Percentiles rank a stretch among this genome's conserved stretches.
These are phyloP conservation scores for Eupithecia pulchellata DNA, from an alignment of 2,888 invertebrate species.

Conservation along the genomic window DNA sequence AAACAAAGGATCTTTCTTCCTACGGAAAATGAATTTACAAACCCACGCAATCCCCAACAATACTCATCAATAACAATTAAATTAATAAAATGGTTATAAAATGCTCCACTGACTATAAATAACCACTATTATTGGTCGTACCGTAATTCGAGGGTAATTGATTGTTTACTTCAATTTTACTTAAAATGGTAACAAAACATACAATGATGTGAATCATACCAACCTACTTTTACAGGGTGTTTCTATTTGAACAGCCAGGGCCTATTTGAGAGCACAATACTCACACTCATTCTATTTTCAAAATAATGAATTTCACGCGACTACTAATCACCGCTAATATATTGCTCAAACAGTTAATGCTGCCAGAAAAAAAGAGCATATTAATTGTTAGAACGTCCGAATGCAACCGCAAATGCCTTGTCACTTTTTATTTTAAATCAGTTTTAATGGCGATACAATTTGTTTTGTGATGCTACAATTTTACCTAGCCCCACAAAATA, in stretches of 20 bases:
- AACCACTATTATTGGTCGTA: slow-evolving; percentile 75
- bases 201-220: slow-evolving; percentile 79
- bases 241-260: slow-evolving; percentile 1
- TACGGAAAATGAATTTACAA: slow-evolving; percentile 62
- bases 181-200: slow-evolving; percentile 75
- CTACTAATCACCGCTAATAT: slow-evolving; percentile 37
- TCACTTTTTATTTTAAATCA: slow-evolving; percentile 42
- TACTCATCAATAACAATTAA: slow-evolving; percentile 79
- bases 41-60: slow-evolving; percentile 68
- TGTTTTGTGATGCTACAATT: slow-evolving; percentile 5
- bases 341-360: slow-evolving; percentile 35
- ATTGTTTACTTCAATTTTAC: slow-evolving; percentile 81
- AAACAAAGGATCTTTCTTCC: slow-evolving; percentile 60
- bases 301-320: slow-evolving; percentile 33
- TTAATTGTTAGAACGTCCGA: slow-evolving; percentile 40
- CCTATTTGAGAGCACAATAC: slow-evolving; percentile 9
- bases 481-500: background rate
- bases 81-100: slow-evolving; percentile 82
- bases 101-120: slow-evolving; percentile 78
- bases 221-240: slow-evolving; percentile 52
- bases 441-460: slow-evolving; percentile 35
- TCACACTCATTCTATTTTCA: slow-evolving; percentile 27
- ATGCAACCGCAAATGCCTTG: slow-evolving; percentile 42
- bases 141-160: slow-evolving; percentile 80
- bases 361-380: slow-evolving; percentile 41